Evolutionary conservation across 1,140 invertebrate species (phyloP), one percentile per base, ranked within the genome.

Genomic region (Drosophila guanche): DNA sequence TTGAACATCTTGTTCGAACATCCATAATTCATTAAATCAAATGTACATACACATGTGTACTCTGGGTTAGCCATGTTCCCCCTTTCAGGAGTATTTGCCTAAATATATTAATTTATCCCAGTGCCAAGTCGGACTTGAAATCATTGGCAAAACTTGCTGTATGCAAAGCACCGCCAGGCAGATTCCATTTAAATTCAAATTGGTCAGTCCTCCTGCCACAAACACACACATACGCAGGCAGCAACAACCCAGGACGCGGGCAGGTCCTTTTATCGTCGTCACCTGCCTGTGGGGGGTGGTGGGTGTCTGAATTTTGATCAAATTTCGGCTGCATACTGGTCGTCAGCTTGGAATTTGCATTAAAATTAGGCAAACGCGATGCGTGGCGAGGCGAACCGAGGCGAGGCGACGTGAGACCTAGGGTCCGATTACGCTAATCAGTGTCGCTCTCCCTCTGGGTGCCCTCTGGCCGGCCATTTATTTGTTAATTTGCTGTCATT

Each of bases 371-470:
- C 16, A 12, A 37, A 37, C 10, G 33, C 33, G 33, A 12, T 10
- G 10, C 33, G 10, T 12, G 33, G 10, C 33, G 10, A 8, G 3
- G 8, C 29, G 29, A 10, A 8, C 2, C 29, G 7, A 29, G 27
- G 1, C 27, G 27, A 29, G 29, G 3, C 33, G 10, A 10, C 10
- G 10, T 37, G 33, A 37, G 43, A 27, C 59, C 41, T 57, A 41
- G 57, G 58, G 47, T 45, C 68, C 65, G 69, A 74, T 77, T 83
- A 81, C 41, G 79, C 63, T 77, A 81, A 81, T 81, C 68, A 81
- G 47, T 55, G 22, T 57, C 42, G 7, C 12, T 10, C 1, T 27
- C 42, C 14, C 14, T 27, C 29, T 7, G 8, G 33, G 14, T 4
- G 4, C 22, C 23, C 43, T 7, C 27, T 23, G 12, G 23, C 14